These are phyloP conservation scores for Aeoliscus strigatus DNA, from an alignment of 2,797 vertebrate species.

Conservation along the genomic window DNA sequence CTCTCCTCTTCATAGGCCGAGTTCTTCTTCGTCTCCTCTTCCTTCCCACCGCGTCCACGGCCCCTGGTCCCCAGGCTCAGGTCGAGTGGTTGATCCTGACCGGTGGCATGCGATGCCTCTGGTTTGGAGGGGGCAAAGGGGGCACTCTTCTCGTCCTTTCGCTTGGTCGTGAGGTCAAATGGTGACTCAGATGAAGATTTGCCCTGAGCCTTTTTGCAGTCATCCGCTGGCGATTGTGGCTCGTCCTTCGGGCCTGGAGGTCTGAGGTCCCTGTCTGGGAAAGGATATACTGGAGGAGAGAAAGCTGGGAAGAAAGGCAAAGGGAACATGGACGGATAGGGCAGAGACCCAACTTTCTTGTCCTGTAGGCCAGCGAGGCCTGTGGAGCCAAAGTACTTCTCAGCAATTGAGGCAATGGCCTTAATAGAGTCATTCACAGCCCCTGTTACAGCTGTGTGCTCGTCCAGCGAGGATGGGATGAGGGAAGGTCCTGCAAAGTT, in stretches of 20 bases:
- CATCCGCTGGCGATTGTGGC: constrained; percentile 81
- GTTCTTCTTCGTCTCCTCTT: constrained; percentile 81
- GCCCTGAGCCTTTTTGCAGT: constrained; percentile 86
- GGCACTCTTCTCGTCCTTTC: constrained; percentile 87
- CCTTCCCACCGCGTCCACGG: constrained; percentile 76
- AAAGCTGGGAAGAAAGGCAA: constrained; percentile 98
- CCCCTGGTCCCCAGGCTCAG: constrained; percentile 89
- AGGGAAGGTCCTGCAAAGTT: constrained; percentile 87
- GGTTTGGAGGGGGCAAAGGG: constrained; percentile 77
- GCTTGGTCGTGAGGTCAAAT: constrained; percentile 96
- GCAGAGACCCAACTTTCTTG: constrained; percentile 93
- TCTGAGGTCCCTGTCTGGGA: constrained; percentile 91
- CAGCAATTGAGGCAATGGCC: constrained; percentile 99
- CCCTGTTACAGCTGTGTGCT: constrained; percentile 94
- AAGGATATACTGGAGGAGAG: constrained; percentile 95
- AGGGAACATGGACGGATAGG: constrained; percentile 98
- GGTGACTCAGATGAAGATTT: constrained; percentile 85
- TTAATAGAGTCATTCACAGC: constrained; percentile 99
- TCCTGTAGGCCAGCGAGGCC: constrained; percentile 95
- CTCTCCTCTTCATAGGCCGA: constrained; percentile 85
- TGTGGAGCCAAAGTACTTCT: constrained; percentile 99
- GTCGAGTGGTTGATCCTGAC: constrained; percentile 94
- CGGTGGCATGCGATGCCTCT: constrained; percentile 67
- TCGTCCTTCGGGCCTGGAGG: constrained; percentile 85
- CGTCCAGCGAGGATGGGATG: constrained; percentile 89